Evolutionary conservation across 2,113 vertebrate genomes (phyloP).

Genomic region (Plectropomus leopardus): DNA sequence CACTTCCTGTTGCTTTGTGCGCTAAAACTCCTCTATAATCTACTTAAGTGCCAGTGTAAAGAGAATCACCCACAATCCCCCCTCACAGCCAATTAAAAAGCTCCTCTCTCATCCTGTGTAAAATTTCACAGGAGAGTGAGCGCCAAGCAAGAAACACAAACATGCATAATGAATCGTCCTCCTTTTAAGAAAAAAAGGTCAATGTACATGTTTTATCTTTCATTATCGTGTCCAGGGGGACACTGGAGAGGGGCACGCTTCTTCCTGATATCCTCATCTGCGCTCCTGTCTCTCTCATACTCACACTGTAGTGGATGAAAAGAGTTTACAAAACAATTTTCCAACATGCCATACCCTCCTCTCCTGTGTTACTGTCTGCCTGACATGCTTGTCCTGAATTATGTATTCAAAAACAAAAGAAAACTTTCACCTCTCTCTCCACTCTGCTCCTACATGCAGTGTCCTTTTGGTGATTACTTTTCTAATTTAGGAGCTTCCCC

Average conservation of each 20-base stretch:
- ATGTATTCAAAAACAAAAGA: background rate
- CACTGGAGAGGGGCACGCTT: slow-evolving; percentile 2
- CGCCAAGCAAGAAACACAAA: slow-evolving; percentile 49
- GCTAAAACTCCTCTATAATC: slow-evolving; percentile 29
- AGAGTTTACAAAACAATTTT: background rate
- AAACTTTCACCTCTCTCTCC: background rate
- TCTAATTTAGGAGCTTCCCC: background rate
- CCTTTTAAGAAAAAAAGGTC: slow-evolving; percentile 44
- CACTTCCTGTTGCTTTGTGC: slow-evolving; percentile 20
- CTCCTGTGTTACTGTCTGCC: background rate
- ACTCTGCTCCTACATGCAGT: background rate
- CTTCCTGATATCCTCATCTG: background rate
- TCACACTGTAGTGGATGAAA: background rate
- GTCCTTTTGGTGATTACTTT: background rate
- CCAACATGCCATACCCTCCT: background rate
- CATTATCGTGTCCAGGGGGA: slow-evolving; percentile 15
- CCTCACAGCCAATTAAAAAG: slow-evolving; percentile 56
- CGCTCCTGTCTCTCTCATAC: slow-evolving; percentile 6
- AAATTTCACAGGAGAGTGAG: slow-evolving; percentile 41
- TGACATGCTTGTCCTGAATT: slow-evolving; percentile 4
- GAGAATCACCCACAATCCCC: slow-evolving; percentile 49
- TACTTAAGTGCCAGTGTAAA: slow-evolving; percentile 13
- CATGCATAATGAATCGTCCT: slow-evolving; percentile 61
- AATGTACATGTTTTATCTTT: slow-evolving; percentile 45
- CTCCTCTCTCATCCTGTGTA: slow-evolving; percentile 34